Base-by-base conservation (phyloP, 2,113 vertebrate species). In the Thalassarche chlororhynchos region DNA sequence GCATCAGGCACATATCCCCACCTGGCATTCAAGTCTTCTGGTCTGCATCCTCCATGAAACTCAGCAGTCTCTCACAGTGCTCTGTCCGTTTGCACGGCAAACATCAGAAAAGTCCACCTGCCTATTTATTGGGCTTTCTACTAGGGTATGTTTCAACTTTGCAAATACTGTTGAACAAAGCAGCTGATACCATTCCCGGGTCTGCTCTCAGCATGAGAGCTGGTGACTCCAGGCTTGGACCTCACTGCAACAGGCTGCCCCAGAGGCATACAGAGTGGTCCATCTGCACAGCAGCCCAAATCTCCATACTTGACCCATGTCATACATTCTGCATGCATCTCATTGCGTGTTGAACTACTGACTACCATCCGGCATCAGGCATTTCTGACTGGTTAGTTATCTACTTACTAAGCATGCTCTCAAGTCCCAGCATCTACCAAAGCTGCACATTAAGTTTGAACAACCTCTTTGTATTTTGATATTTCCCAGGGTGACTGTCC, bases 261-360 rank as follows among this genome's bases (percentile, higher is more conserved):
- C 42, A 36, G 29, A 58, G 38, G 17, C 2, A 3, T 17, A 34
- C 0, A 3, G 2, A 26, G 61, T 29, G 38, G 69, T 51, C 16
- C 69, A 69, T 15, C 31, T 36, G 82, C n/a, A 46, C 17, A 49
- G 47, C 47, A 89, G 24, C 58, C n/a, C 40, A 34, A 23, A 18
- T 3, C 32, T 38, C 3, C 58, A 4, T 12, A 32, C 23, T 12
- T 21, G 19, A 55, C n/a, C 32, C 13, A 1, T 19, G 49, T 34
- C 38, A 20, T 55, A 36, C 25, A 4, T 36, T 14, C 52, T 76
- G 58, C 31, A 4, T 8, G 23, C n/a, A 28, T 28, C 36, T 29
- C 70, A 70, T 12, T 34, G 26, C 12, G 3, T 2, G 1, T 5
- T 26, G 42, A 76, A 52, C 65, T 60, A 7, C 36, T 54, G 76